A percentile compares a stretch with the other conserved stretches of the same genome.
These are phyloP conservation scores for Sarcophilus harrisii DNA, from an alignment of 2,797 vertebrate genomes.

Conservation along the genomic window DNA sequence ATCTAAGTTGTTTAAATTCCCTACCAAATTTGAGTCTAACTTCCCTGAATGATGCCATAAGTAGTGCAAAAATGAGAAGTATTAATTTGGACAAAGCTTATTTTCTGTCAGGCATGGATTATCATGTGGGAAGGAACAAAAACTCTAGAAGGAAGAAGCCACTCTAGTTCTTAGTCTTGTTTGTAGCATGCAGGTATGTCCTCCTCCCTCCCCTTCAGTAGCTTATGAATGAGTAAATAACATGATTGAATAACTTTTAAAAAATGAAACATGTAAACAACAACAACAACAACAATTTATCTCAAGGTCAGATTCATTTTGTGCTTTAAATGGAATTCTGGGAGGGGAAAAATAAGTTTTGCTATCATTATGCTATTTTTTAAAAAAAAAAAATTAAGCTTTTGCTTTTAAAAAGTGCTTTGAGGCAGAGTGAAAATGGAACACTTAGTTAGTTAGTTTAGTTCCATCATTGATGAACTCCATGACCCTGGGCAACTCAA, in stretches of 20 bases:
- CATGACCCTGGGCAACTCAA: background rate
- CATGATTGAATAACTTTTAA: background rate
- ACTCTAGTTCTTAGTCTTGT: background rate
- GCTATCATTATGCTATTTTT: background rate
- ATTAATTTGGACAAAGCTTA: background rate
- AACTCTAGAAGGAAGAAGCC: background rate
- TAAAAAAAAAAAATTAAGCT: background rate
- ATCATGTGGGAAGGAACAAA: background rate
- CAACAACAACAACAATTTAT: background rate
- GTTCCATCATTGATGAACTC: background rate
- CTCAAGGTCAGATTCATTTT: background rate
- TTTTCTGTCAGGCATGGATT: background rate
- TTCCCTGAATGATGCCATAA: background rate
- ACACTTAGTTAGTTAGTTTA: background rate
- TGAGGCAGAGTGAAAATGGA: background rate
- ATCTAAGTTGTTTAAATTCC: background rate
- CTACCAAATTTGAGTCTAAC: background rate
- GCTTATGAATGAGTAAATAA: background rate
- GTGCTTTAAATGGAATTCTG: background rate
- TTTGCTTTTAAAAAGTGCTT: background rate
- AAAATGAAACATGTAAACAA: background rate
- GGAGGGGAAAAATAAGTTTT: background rate
- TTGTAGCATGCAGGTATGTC: background rate
- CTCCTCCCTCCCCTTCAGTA: background rate
- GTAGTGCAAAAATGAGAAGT: background rate